phyloP scores from a whole-genome alignment of 2,113 vertebrate species.

The Semicossyphus pulcher region DNA sequence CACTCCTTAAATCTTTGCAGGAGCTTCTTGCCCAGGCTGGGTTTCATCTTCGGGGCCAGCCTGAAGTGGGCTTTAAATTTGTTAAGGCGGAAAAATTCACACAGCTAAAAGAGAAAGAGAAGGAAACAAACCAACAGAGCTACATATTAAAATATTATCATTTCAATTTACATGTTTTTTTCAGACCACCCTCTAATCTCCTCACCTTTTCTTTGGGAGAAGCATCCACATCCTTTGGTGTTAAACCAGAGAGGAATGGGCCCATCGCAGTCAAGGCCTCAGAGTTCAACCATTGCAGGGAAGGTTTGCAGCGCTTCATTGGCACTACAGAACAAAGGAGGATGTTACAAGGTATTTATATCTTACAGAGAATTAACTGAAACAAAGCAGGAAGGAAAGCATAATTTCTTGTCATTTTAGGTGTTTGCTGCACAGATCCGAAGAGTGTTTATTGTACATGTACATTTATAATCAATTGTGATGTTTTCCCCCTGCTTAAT shows the following conservation, averaged over 20 bases:
- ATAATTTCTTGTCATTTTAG: too few species aligned
- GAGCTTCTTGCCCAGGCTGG: conserved; percentile 47
- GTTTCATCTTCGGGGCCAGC: conserved; percentile 1
- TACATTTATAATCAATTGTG: too few species aligned
- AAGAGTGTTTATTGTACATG: too few species aligned
- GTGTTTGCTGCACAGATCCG: too few species aligned
- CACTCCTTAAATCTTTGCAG: conserved; percentile 47
- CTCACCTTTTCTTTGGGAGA: conserved; percentile 62
- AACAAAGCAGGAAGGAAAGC: background rate
- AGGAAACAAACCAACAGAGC: background rate
- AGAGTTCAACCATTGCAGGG: conserved; percentile 59
- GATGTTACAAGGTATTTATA: background rate
- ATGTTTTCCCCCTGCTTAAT: too few species aligned
- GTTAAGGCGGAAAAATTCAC: conserved; percentile 41
- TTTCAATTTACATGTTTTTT: background rate
- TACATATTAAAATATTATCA: background rate
- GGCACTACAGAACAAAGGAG: background rate
- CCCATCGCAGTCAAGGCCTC: conserved; percentile 67
- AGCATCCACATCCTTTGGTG: conserved; percentile 51
- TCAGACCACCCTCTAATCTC: background rate
- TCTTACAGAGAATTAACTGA: background rate
- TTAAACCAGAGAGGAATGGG: conserved; percentile 55
- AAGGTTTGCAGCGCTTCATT: conserved; percentile 33
- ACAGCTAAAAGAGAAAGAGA: conserved; percentile 63
- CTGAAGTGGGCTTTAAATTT: conserved; percentile 4